Evolutionary conservation across 2,797 vertebrate species (phyloP), one percentile per base, ranked within the genome.

Genomic region (Myotis daubentonii): DNA sequence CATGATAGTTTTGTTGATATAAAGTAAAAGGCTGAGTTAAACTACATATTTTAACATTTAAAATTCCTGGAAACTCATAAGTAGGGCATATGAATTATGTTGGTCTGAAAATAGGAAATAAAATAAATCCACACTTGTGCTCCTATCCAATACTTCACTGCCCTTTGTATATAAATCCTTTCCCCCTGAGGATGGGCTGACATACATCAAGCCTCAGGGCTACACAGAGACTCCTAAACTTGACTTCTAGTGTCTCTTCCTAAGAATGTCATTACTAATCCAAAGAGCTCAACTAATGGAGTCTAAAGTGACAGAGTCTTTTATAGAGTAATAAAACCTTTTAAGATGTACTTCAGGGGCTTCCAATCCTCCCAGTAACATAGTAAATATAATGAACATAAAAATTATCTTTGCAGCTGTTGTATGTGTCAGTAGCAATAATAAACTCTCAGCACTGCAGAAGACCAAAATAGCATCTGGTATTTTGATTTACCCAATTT

Each of bases 391-490:
- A 98, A 98, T 97, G 97, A 98, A 98, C 36, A 3, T 96, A 97
- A 98, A 98, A 98, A 98, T 98, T 97, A 98, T 98, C 97, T 97
- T 97, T 97, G 97, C 98, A 98, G 97, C 98, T 98, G 97, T 97
- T 97, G 94, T 91, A 62, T 94, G 75, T 97, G 97, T 97, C 97
- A 96, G 94, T 97, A 98, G 97, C 97, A 97, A 98, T 97, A 98
- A 98, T 97, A 97, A 98, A 97, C 96, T 96, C 97, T 97, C 95
- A 96, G 94, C 87, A 95, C 6, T 23, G 71, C 94, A 94, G 53
- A 97, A 87, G 93, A 97, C 95, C 74, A 94, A 96, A 98, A 98
- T 96, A 98, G 87, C 98, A 98, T 98, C 97, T 98, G 98, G 96
- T 97, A 97, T 97, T 98, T 97, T 95, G 96, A 97, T 97, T 98